These are phyloP conservation scores for Zosterops borbonicus DNA, from an alignment of 2,113 vertebrate genomes.

Conservation along the genomic window DNA sequence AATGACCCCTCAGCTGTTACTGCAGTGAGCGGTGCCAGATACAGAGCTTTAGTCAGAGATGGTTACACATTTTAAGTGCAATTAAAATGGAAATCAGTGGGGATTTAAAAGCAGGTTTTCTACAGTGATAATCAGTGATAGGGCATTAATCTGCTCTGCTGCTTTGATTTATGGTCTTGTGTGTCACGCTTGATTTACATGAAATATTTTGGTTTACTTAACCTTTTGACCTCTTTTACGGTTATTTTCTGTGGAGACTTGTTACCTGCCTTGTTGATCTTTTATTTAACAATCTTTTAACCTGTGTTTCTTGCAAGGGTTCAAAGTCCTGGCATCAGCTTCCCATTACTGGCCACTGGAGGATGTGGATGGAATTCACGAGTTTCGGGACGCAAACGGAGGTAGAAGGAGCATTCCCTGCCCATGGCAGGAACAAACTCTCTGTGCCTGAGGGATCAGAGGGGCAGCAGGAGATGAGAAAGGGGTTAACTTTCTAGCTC, in stretches of 20 bases:
- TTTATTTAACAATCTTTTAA: not conserved
- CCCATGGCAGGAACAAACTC: constrained; percentile 74
- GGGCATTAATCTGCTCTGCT: not conserved
- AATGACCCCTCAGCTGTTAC: not conserved
- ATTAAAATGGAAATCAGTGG: not conserved
- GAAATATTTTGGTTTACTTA: not conserved
- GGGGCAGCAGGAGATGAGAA: not conserved
- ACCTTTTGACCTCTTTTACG: not conserved
- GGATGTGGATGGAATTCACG: constrained; percentile 87
- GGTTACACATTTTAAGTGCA: not conserved
- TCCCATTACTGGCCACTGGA: constrained; percentile 95
- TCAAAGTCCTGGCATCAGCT: constrained; percentile 86
- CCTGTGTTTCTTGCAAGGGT: constrained; percentile 76
- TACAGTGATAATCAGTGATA: not conserved
- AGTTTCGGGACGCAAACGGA: constrained; percentile 84
- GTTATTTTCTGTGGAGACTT: not conserved
- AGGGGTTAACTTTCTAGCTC: not conserved
- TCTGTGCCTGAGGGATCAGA: constrained; percentile 37
- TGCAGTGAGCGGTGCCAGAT: not conserved
- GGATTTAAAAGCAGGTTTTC: not conserved
- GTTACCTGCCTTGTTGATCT: not conserved
- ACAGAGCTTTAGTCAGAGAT: not conserved
- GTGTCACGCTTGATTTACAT: not conserved
- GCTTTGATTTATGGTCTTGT: not conserved
- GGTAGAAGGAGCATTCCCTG: constrained; percentile 75